A percentile compares a stretch with the other conserved stretches of the same genome.
Evolutionary conservation across 1,140 invertebrate genomes (phyloP).

Genomic region (Drosophila orena): DNA sequence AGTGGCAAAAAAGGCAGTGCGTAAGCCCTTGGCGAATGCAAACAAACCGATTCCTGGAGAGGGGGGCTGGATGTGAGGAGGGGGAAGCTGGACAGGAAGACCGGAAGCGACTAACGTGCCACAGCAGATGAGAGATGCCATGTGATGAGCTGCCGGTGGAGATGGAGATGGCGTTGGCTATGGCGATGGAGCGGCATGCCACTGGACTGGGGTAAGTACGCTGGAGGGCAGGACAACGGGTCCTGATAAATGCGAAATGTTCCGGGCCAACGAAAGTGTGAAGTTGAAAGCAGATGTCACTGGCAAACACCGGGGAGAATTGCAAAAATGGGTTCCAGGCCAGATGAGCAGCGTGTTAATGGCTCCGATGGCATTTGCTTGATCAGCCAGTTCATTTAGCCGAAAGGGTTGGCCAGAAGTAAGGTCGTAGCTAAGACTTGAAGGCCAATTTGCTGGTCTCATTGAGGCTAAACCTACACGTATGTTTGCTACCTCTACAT

Average conservation of each 20-base stretch:
- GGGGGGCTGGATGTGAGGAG: slow-evolving; percentile 1
- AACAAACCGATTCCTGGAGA: slow-evolving; percentile 48
- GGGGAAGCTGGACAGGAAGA: slow-evolving; percentile 29
- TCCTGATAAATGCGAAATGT: slow-evolving; percentile 61
- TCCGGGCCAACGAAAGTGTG: slow-evolving; percentile 52
- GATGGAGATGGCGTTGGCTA: slow-evolving; percentile 12
- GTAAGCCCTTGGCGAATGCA: slow-evolving; percentile 60
- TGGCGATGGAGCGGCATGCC: neutral
- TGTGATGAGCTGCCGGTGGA: slow-evolving; percentile 26
- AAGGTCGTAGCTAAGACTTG: neutral
- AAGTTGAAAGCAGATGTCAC: slow-evolving; percentile 59
- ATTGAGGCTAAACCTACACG: no score
- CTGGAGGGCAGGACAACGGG: slow-evolving; percentile 52
- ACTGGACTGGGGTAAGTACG: slow-evolving; percentile 2
- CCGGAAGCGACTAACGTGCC: slow-evolving; percentile 72
- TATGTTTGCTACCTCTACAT: no score
- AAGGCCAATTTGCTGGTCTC: neutral
- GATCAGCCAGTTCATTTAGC: slow-evolving; percentile 19
- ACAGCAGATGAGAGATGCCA: slow-evolving; percentile 38
- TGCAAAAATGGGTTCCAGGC: slow-evolving; percentile 13
- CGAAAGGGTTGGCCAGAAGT: neutral
- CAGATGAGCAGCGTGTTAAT: slow-evolving; percentile 7
- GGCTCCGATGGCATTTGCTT: slow-evolving; percentile 7
- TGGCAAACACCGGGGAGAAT: slow-evolving; percentile 5
- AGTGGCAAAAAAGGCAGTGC: slow-evolving; percentile 61